Percentiles rank a stretch among this genome's conserved stretches.
Evolutionary conservation across 1,140 invertebrate species (phyloP).

Genomic region (Gyrodactylus bullatarudis): DNA sequence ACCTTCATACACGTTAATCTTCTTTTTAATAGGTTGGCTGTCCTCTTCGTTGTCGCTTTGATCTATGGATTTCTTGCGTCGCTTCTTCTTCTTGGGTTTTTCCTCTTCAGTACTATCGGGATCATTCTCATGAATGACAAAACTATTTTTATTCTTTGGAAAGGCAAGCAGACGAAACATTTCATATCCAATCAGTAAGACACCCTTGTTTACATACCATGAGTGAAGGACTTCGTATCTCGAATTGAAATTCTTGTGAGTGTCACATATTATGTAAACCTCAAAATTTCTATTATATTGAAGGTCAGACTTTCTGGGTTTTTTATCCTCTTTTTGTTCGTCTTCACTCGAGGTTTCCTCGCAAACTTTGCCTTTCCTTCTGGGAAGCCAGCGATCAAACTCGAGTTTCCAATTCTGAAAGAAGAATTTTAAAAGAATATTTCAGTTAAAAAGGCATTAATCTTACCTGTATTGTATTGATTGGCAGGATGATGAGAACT

Average conservation of each 20-base stretch:
- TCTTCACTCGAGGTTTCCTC: neutral
- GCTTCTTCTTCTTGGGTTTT: neutral
- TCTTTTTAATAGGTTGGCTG: neutral
- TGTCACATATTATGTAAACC: conserved; percentile 61
- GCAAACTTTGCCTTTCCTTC: neutral
- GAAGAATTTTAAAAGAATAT: neutral
- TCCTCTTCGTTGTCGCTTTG: neutral
- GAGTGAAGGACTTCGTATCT: conserved; percentile 23
- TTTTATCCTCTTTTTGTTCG: neutral
- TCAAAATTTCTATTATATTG: conserved; percentile 32
- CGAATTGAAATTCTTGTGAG: conserved; percentile 52
- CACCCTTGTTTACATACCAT: conserved; percentile 53
- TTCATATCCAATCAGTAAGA: conserved; percentile 84
- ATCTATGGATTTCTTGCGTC: neutral
- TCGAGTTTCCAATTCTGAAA: conserved; percentile 78
- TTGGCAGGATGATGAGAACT: conserved; percentile 79
- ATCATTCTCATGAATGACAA: conserved; percentile 32
- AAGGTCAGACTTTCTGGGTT: conserved; percentile 3
- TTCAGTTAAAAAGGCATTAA: neutral
- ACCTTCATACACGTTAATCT: too few species aligned
- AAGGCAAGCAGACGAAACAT: conserved; percentile 51
- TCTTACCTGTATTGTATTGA: conserved; percentile 41
- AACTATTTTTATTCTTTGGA: conserved; percentile 21
- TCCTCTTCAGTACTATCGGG: neutral
- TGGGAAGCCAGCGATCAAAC: conserved; percentile 73